Evolutionary conservation across 2,888 invertebrate genomes (phyloP).

Genomic region (Synanthedon formicaeformis): DNA sequence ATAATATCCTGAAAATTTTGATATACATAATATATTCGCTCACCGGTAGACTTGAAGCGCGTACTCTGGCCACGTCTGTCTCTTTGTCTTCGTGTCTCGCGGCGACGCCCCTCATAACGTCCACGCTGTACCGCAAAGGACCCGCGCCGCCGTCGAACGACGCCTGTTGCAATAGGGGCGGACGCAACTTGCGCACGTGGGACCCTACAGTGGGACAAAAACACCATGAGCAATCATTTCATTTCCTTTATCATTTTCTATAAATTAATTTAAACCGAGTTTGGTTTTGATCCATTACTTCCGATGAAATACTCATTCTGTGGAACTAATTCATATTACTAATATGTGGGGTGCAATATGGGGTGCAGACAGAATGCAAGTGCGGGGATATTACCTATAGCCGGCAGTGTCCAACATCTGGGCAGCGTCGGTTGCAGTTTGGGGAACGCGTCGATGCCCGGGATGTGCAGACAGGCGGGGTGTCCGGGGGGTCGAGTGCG

Average conservation of each 20-base stretch:
- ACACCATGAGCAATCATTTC: neutral
- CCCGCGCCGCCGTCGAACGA: conserved; percentile 86
- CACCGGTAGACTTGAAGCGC: conserved; percentile 39
- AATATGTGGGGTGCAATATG: too few relatives aligned
- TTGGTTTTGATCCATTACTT: too few relatives aligned
- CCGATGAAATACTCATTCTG: too few relatives aligned
- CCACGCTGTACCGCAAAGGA: conserved; percentile 76
- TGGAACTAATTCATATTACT: too few relatives aligned
- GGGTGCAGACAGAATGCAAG: too few relatives aligned
- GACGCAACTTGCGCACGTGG: conserved; percentile 72
- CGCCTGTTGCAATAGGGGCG: conserved; percentile 87
- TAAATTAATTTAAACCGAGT: too few relatives aligned
- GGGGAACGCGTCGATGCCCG: conserved; percentile 83
- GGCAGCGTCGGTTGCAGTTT: conserved; percentile 76
- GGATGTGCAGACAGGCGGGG: conserved; percentile 78
- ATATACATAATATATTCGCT: conserved; percentile 8
- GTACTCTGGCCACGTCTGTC: conserved; percentile 18
- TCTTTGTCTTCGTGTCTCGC: conserved; percentile 57
- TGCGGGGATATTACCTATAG: conserved; percentile 44
- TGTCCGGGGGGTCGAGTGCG: conserved; percentile 3
- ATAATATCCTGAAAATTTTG: too few relatives aligned
- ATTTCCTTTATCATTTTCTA: too few relatives aligned
- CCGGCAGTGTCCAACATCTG: conserved; percentile 82
- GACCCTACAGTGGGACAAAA: conserved; percentile 28
- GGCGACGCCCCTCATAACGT: conserved; percentile 85